A percentile compares a stretch with the other conserved stretches of the same genome.
phyloP scores from a whole-genome alignment of 1,140 invertebrate species.

The Plectus sambesii region DNA sequence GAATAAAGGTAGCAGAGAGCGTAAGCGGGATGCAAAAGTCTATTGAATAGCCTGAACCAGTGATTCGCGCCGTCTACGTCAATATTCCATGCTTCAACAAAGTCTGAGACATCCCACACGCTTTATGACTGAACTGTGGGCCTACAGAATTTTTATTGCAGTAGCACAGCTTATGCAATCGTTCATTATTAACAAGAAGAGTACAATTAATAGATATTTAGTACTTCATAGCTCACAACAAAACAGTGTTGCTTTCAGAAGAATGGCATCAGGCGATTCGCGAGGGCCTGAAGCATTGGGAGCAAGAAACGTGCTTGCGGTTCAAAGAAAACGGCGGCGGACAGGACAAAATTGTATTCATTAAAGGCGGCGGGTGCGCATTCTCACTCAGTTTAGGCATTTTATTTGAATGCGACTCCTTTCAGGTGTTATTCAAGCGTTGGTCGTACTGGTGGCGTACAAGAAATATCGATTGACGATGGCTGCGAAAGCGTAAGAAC shows the following conservation, averaged over 20 bases:
- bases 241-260: slow-evolving; percentile 21
- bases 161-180: no score
- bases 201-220: no score
- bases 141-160: no score
- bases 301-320: slow-evolving; percentile 37
- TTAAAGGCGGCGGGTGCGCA: slow-evolving; percentile 40
- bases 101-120: no score
- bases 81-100: no score
- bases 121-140: no score
- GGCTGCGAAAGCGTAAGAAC: slow-evolving; percentile 39
- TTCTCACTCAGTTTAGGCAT: slow-evolving; percentile 10
- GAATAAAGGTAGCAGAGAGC: no score
- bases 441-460: slow-evolving; percentile 34
- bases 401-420: neutral
- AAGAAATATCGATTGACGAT: slow-evolving; percentile 41
- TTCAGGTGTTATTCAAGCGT: slow-evolving; percentile 43
- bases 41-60: no score
- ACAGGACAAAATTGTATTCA: slow-evolving; percentile 40
- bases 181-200: no score
- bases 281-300: slow-evolving; percentile 38
- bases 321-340: slow-evolving; percentile 28
- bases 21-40: no score
- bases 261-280: slow-evolving; percentile 37
- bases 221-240: neutral
- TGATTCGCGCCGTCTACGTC: no score